These are phyloP conservation scores for Campoletis raptor DNA, from an alignment of 2,888 invertebrate genomes.

Conservation along the genomic window DNA sequence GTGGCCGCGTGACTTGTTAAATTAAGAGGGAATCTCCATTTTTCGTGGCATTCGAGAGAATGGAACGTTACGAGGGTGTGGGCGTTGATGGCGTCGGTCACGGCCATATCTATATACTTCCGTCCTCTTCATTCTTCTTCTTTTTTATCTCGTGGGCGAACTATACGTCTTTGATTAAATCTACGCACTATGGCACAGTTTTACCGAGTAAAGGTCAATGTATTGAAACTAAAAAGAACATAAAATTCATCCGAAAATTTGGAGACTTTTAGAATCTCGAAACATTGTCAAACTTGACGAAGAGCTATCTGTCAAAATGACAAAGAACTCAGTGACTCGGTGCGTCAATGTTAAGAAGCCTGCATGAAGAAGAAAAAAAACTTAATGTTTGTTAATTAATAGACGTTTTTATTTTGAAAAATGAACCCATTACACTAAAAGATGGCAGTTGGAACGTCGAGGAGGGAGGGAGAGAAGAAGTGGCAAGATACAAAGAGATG, in stretches of 20 bases:
- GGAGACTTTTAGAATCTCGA: not conserved
- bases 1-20: constrained; percentile 10
- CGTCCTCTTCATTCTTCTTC: constrained; percentile 20
- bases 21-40: constrained; percentile 40
- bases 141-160: constrained; percentile 34
- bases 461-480: not conserved
- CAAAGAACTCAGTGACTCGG: not conserved
- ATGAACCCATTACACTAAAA: constrained; percentile 2
- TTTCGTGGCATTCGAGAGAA: constrained; percentile 45
- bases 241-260: not conserved
- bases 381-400: not conserved
- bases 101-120: constrained; percentile 27
- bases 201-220: constrained; percentile 8
- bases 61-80: constrained; percentile 38
- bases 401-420: not conserved
- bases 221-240: not conserved
- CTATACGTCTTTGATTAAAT: constrained; percentile 57
- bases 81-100: constrained; percentile 55
- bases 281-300: not conserved
- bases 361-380: too few relatives aligned
- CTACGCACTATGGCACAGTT: constrained; percentile 10
- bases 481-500: constrained; percentile 16
- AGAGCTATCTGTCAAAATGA: not conserved
- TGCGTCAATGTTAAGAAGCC: not conserved
- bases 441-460: not conserved